Conservation (phyloP, 2,797 vertebrate species). For the Sebastes kiyomatsui region DNA sequence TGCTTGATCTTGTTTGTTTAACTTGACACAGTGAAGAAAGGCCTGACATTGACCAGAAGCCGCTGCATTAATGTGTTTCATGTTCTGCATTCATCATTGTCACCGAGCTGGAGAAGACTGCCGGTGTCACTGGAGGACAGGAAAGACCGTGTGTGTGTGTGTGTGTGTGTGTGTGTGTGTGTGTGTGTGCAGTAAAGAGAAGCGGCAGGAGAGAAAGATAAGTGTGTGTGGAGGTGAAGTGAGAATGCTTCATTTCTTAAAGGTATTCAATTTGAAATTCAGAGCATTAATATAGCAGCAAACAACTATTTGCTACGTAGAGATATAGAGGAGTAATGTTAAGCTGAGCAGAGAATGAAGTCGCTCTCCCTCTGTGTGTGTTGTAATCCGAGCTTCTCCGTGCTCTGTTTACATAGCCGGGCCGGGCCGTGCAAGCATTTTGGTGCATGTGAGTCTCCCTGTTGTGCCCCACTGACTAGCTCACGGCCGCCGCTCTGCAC, state of each 20-base stretch:
- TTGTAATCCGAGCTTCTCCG: too few species aligned
- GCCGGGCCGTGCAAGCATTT: too few species aligned
- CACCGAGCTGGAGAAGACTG: slow-evolving; percentile 82
- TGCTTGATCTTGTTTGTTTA: slow-evolving; percentile 99
- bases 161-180: slow-evolving; percentile 21
- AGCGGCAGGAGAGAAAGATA: not conserved
- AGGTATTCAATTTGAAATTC: not conserved
- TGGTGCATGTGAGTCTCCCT: too few species aligned
- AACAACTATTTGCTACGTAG: not conserved
- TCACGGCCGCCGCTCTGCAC: too few species aligned
- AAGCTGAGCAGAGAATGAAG: too few species aligned
- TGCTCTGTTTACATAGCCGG: too few species aligned
- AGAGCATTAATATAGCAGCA: not conserved
- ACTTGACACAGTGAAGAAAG: slow-evolving; percentile 98
- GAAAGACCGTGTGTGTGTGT: slow-evolving; percentile 22
- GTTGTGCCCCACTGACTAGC: too few species aligned
- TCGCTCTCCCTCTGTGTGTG: too few species aligned
- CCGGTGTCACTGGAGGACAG: slow-evolving; percentile 72
- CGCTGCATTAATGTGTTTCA: slow-evolving; percentile 97
- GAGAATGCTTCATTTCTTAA: slow-evolving; percentile 12
- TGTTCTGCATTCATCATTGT: slow-evolving; percentile 99
- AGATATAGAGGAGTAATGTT: too few species aligned
- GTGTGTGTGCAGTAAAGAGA: not conserved
- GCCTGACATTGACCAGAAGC: slow-evolving; percentile 97
- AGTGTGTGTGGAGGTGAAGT: not conserved